Evolutionary conservation across 1,140 invertebrate species (phyloP).

Genomic region (Eueides isabella): DNA sequence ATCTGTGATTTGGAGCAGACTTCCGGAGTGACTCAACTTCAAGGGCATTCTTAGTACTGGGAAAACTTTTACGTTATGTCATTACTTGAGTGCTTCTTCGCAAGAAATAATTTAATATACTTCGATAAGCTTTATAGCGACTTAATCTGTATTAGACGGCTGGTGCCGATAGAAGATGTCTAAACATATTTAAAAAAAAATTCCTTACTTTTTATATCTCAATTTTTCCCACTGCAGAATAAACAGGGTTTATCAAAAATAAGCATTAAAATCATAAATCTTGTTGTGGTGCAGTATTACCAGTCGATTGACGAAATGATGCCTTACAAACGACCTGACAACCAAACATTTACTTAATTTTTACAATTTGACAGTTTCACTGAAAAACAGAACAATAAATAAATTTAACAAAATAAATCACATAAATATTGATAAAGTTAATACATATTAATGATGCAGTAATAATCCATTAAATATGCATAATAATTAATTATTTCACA

Average conservation of each 20-base stretch:
- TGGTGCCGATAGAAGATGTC: background rate
- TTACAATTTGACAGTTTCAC: too few relatives aligned
- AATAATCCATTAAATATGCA: conserved; percentile 1
- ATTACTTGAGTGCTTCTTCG: background rate
- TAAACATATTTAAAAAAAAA: background rate
- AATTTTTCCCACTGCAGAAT: too few relatives aligned
- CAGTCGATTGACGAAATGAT: too few relatives aligned
- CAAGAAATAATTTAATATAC: conserved; percentile 12
- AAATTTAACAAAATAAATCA: background rate
- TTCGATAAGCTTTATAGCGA: conserved; percentile 6
- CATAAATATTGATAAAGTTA: background rate
- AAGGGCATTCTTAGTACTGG: conserved; percentile 6
- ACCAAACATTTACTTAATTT: too few relatives aligned
- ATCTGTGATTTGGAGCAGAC: background rate
- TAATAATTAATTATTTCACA: background rate
- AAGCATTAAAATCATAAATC: too few relatives aligned
- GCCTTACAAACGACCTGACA: too few relatives aligned
- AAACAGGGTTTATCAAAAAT: too few relatives aligned
- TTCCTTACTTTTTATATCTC: background rate
- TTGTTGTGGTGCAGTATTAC: too few relatives aligned
- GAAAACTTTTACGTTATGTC: conserved; percentile 9
- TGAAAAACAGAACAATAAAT: background rate
- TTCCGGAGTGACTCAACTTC: background rate
- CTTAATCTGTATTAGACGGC: background rate
- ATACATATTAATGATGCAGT: background rate